These are phyloP conservation scores for Quadroppia sp. DNA, from an alignment of 2,888 invertebrate species.

Conservation along the genomic window DNA sequence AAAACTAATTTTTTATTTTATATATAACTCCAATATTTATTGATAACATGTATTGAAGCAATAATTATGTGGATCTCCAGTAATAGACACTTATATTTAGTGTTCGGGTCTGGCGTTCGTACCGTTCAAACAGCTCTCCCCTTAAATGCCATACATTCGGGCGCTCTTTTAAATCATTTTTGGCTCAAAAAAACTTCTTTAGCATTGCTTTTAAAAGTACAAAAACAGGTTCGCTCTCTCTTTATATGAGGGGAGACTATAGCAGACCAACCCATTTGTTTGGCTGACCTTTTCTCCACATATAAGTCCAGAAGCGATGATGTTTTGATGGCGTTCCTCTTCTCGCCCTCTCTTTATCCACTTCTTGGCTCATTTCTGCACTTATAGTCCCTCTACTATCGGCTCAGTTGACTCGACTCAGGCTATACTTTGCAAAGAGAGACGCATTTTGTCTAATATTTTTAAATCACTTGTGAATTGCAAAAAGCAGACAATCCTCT, in stretches of 20 bases:
- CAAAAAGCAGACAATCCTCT: slow-evolving; percentile 14
- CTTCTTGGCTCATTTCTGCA: not conserved
- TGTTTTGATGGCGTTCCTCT: slow-evolving; percentile 16
- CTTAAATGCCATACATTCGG: not conserved
- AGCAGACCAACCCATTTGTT: slow-evolving; percentile 21
- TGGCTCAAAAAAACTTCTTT: slow-evolving; percentile 11
- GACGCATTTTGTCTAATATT: slow-evolving; percentile 38
- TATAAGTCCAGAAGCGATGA: slow-evolving; percentile 38
- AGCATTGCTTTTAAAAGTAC: no score
- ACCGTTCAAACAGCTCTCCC: not conserved
- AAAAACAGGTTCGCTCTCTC: slow-evolving; percentile 23
- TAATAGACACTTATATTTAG: slow-evolving; percentile 31
- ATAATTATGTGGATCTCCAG: not conserved
- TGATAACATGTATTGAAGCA: not conserved
- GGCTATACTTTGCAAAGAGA: not conserved
- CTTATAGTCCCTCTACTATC: not conserved
- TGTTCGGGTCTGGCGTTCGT: not conserved
- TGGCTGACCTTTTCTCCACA: slow-evolving; percentile 28
- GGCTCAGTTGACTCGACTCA: not conserved
- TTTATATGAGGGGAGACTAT: slow-evolving; percentile 5
- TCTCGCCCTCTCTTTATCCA: slow-evolving; percentile 20
- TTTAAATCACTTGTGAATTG: slow-evolving; percentile 31
- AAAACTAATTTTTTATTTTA: slow-evolving; percentile 6
- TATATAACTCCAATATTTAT: slow-evolving; percentile 13
- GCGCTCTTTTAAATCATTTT: slow-evolving; percentile 25